Evolutionary conservation across 2,113 vertebrate genomes (phyloP).

Genomic region (Heterochromis multidens): DNA sequence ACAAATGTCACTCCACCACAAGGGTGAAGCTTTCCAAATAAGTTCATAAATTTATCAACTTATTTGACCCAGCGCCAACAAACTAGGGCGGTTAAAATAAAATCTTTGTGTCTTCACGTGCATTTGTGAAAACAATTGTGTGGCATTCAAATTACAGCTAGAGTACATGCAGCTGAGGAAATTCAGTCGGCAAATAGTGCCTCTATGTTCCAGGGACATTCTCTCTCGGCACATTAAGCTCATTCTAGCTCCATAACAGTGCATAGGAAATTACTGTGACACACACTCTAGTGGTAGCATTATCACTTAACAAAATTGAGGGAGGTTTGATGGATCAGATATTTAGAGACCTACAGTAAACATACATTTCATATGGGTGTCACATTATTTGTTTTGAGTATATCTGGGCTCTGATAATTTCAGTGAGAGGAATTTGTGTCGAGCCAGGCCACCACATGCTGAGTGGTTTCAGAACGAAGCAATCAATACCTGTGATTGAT

Average conservation of each 20-base stretch:
- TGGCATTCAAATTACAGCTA: not conserved
- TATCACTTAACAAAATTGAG: not conserved
- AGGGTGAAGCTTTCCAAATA: not conserved
- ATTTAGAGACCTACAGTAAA: not conserved
- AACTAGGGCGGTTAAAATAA: not conserved
- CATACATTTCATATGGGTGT: not conserved
- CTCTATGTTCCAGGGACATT: not conserved
- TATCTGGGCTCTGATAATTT: conserved; percentile 1
- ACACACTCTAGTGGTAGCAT: not conserved
- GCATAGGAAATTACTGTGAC: not conserved
- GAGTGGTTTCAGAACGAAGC: conserved; percentile 26
- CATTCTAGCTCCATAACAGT: not conserved
- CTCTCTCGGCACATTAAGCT: not conserved
- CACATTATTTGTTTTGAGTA: conserved; percentile 15
- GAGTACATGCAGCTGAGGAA: not conserved
- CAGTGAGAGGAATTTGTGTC: conserved; percentile 19
- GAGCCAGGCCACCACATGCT: not conserved
- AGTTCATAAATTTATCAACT: not conserved
- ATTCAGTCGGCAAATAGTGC: not conserved
- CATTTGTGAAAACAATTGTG: not conserved
- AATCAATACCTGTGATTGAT: conserved; percentile 38
- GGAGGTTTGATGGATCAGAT: not conserved
- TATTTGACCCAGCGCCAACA: not conserved
- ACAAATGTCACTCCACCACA: not conserved
- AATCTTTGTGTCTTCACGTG: not conserved